These are phyloP conservation scores for Ligdia adustata DNA, from an alignment of 2,888 invertebrate genomes.

Conservation along the genomic window DNA sequence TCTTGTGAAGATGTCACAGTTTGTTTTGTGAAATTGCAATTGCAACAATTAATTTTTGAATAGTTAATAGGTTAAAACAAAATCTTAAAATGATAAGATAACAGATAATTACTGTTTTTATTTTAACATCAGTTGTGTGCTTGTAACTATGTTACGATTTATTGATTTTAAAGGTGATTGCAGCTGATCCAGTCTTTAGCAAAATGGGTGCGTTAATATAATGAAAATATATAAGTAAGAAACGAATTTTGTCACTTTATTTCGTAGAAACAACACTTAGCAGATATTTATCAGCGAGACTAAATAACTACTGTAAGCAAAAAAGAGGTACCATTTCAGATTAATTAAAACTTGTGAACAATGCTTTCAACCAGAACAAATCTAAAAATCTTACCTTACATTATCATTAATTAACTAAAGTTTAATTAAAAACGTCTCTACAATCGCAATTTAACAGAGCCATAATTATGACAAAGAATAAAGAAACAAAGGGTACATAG, in stretches of 20 bases:
- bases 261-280: neutral
- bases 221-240: too few relatives aligned
- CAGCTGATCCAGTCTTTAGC: neutral
- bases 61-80: too few relatives aligned
- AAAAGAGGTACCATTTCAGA: neutral
- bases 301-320: constrained; percentile 11
- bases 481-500: constrained; percentile 8
- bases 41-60: too few relatives aligned
- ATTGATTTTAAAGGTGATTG: too few relatives aligned
- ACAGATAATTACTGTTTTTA: too few relatives aligned
- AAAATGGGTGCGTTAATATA: neutral
- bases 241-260: neutral
- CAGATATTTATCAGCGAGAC: neutral
- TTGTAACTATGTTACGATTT: too few relatives aligned
- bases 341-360: neutral
- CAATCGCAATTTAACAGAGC: neutral
- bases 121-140: too few relatives aligned
- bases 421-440: neutral
- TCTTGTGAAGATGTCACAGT: too few relatives aligned
- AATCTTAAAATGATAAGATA: too few relatives aligned
- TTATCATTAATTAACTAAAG: neutral
- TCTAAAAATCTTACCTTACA: neutral
- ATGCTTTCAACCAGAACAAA: neutral
- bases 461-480: neutral
- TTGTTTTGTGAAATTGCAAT: too few relatives aligned